Base-by-base conservation (phyloP, 2,888 invertebrate species). In the Apotomis betuletana region DNA sequence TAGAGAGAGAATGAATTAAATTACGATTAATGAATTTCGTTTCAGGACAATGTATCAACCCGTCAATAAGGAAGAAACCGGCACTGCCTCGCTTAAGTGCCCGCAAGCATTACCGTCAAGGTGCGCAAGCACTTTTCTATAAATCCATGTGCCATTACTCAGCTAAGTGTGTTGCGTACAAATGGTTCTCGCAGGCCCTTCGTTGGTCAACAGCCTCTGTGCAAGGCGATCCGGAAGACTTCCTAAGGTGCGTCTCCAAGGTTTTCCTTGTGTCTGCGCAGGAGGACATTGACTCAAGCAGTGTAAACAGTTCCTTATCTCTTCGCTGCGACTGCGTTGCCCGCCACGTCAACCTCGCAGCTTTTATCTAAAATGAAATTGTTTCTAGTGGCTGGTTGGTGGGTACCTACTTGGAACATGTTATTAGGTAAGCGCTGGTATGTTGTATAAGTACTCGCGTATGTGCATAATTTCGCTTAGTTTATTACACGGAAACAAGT, bases 271-370 rank as follows among this genome's bases (percentile, higher is more conserved):
- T 91, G 75, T 83, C 81, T 80, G 76, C 78, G 81, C 88, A 85
- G 87, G 85, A 92, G 93, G 93, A 91, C 93, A 91, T 92, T 93
- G 93, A 93, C 93, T 91, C 88, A 91, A 90, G 88, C 85, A 91
- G 89, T 90, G 93, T 93, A 93, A 92, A 93, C 92, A 93, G 90
- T 91, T 91, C 90, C 92, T 93, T 93, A 93, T 93, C 93, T 92
- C 83, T 89, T 88, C 80, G 75, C 60, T 73, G 77, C 75, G 84
- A 85, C 84, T 85, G 49, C 49, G 49, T 49, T 49, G 85, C 85
- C 82, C 80, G 84, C 81, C 83, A 80, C 82, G 83, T 84, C 82
- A 85, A 80, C 83, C 85, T 85, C 84, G 87, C 89, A 91, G 90
- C 92, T 91, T 91, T 91, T 92, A 91, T 91, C 90, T 90, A 86